Evolutionary conservation across 2,888 invertebrate species (phyloP).

Genomic region (Heliconius aoede): DNA sequence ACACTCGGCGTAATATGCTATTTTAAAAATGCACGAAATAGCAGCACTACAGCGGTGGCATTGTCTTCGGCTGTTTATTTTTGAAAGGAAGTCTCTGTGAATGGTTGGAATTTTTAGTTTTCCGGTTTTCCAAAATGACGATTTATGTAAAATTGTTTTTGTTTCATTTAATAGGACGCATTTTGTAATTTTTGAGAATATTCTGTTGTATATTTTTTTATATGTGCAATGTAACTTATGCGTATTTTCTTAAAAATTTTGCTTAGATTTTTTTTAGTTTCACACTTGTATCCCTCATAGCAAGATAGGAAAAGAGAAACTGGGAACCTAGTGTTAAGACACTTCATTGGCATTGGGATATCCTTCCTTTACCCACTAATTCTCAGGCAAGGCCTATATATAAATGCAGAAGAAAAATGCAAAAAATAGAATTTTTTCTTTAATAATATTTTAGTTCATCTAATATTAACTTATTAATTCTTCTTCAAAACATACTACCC

Average conservation of each 20-base stretch:
- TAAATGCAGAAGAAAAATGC: neutral
- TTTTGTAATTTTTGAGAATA: neutral
- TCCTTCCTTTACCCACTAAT: no score
- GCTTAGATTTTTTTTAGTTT: neutral
- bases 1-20: slow-evolving; percentile 21
- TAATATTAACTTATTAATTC: neutral
- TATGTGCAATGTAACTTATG: neutral
- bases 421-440: neutral
- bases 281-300: no score
- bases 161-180: neutral
- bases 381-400: neutral
- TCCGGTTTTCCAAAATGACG: neutral
- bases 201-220: neutral
- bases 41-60: neutral
- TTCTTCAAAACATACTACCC: slow-evolving; percentile 42
- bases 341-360: no score
- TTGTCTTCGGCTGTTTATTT: slow-evolving; percentile 25
- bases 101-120: slow-evolving; percentile 15
- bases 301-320: no score
- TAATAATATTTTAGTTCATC: neutral
- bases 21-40: slow-evolving; percentile 28
- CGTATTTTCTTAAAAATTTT: neutral
- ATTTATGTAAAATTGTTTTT: neutral
- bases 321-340: no score
- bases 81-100: slow-evolving; percentile 21